phyloP scores from a whole-genome alignment of 2,113 vertebrate genomes.

The Empidonax traillii region DNA sequence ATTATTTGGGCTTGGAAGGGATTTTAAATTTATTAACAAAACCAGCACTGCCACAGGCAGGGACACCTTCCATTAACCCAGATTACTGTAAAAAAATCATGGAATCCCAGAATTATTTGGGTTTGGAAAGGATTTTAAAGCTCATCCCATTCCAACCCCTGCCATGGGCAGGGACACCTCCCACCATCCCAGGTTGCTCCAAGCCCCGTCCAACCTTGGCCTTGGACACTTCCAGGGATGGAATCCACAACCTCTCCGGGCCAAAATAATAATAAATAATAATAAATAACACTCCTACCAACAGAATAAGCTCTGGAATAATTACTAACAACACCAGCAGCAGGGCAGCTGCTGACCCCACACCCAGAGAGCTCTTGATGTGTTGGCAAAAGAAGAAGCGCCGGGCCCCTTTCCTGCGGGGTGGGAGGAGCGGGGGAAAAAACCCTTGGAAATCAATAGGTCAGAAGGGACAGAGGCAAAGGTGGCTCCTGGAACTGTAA shows the following conservation, averaged over 20 bases:
- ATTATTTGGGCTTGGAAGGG: neutral
- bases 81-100: neutral
- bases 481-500: neutral
- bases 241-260: neutral
- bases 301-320: neutral
- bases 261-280: neutral
- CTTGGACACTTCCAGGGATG: neutral
- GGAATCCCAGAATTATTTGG: neutral
- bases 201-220: neutral
- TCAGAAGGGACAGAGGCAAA: neutral
- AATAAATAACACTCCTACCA: rapidly evolving
- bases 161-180: rapidly evolving
- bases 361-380: no score
- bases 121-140: neutral
- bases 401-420: neutral
- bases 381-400: neutral
- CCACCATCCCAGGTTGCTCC: neutral
- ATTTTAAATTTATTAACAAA: no score
- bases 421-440: neutral
- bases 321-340: neutral
- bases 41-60: no score
- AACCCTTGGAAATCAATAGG: neutral
- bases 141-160: neutral
- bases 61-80: neutral
- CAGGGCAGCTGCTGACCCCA: neutral